Evolutionary conservation across 1,140 invertebrate genomes (phyloP).

Genomic region (Hylaeus volcanicus): DNA sequence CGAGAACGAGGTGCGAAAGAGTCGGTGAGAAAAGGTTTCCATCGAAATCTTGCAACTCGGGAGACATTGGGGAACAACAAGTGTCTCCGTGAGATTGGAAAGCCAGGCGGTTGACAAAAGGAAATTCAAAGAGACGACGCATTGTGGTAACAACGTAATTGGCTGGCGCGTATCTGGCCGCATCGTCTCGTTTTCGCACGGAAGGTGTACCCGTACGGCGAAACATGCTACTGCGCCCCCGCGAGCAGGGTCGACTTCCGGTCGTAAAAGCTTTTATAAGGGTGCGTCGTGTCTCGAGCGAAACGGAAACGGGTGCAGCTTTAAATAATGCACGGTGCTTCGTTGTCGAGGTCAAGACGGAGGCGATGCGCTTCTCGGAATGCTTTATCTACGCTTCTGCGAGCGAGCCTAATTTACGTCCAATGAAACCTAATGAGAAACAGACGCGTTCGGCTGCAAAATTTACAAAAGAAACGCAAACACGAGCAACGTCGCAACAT

Average conservation of each 20-base stretch:
- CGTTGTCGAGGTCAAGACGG: conserved; percentile 33
- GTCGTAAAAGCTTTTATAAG: conserved; percentile 72
- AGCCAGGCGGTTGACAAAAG: background rate
- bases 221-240: conserved; percentile 25
- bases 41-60: background rate
- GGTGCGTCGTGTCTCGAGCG: conserved; percentile 62
- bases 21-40: background rate
- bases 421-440: background rate
- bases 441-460: too few relatives aligned
- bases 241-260: conserved; percentile 70
- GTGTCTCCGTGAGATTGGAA: background rate
- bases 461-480: background rate
- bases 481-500: background rate
- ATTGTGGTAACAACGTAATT: conserved; percentile 36
- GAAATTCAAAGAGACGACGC: background rate
- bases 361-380: conserved; percentile 5
- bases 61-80: background rate
- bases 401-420: background rate
- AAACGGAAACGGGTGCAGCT: conserved; percentile 63
- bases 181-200: conserved; percentile 23
- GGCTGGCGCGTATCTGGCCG: background rate
- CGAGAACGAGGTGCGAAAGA: background rate
- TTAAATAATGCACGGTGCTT: conserved; percentile 42
- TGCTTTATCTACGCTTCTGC: background rate
- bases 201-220: background rate